Conservation (phyloP, 2,113 vertebrate genomes). For the Bucco capensis region DNA sequence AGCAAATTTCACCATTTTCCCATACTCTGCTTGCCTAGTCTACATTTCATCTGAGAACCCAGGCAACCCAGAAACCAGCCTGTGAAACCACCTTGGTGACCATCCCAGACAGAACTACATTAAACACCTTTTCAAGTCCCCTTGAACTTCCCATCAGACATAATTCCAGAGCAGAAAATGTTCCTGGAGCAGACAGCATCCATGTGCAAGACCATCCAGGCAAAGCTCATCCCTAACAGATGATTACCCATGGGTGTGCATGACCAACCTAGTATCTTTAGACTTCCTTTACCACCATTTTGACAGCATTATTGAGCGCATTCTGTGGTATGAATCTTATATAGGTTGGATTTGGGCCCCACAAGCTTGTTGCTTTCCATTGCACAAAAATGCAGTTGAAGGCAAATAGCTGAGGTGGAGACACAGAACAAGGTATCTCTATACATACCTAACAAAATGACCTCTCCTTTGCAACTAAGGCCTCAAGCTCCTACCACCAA, state of each 20-base stretch:
- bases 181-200: neutral
- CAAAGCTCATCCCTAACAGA: neutral
- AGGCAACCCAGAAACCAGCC: neutral
- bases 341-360: neutral
- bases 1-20: neutral
- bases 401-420: neutral
- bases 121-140: neutral
- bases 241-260: neutral
- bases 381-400: neutral
- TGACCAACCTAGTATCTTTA: neutral
- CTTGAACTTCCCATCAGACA: neutral
- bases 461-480: neutral
- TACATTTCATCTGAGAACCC: neutral
- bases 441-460: neutral
- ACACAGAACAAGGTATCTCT: neutral
- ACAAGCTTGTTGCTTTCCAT: accelerated
- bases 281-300: neutral
- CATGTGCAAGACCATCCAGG: neutral
- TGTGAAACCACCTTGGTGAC: neutral
- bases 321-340: neutral
- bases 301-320: neutral
- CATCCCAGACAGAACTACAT: neutral
- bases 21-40: neutral
- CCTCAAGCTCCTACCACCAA: neutral
- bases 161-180: neutral